A percentile compares a stretch with the other conserved stretches of the same genome.
Conservation (phyloP, 2,888 invertebrate genomes). For the Andrena minutula region DNA sequence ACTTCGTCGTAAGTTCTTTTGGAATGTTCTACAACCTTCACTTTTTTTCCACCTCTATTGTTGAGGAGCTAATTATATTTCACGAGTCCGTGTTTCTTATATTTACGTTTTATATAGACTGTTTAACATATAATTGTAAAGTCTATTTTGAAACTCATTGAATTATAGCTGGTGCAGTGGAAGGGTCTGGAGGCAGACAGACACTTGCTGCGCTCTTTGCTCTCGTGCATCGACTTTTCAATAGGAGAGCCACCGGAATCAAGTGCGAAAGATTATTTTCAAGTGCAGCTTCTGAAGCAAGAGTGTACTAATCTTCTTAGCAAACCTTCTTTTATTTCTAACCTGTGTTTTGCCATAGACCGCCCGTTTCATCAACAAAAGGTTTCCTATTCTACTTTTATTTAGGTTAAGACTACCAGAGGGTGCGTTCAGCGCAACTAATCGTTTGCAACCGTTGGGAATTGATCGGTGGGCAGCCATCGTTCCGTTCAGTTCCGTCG, state of each 20-base stretch:
- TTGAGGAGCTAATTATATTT: slow-evolving; percentile 25
- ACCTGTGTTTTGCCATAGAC: slow-evolving; percentile 95
- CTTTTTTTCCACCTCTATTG: slow-evolving; percentile 29
- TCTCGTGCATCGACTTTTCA: slow-evolving; percentile 95
- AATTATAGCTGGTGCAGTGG: slow-evolving; percentile 92
- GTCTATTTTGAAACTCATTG: slow-evolving; percentile 56
- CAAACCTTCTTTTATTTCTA: slow-evolving; percentile 94
- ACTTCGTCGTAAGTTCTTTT: not conserved
- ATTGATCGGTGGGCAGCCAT: too few species aligned
- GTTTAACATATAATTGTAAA: slow-evolving; percentile 26
- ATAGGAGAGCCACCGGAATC: slow-evolving; percentile 87
- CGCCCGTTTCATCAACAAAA: slow-evolving; percentile 92
- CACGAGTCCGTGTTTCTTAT: slow-evolving; percentile 18
- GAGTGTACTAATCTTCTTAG: slow-evolving; percentile 92
- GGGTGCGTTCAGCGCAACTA: too few species aligned
- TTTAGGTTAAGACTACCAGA: slow-evolving; percentile 47
- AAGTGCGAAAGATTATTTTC: slow-evolving; percentile 86
- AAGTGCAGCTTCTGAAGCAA: slow-evolving; percentile 92
- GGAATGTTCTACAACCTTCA: slow-evolving; percentile 18
- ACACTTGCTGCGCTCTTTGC: slow-evolving; percentile 97
- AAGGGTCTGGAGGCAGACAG: slow-evolving; percentile 99
- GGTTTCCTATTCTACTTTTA: slow-evolving; percentile 83
- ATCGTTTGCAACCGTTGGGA: too few species aligned
- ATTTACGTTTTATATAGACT: slow-evolving; percentile 21
- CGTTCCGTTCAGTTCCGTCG: too few species aligned